Base-by-base conservation (phyloP, 2,888 invertebrate genomes). In the Prosopocoilus inquinatus region DNA sequence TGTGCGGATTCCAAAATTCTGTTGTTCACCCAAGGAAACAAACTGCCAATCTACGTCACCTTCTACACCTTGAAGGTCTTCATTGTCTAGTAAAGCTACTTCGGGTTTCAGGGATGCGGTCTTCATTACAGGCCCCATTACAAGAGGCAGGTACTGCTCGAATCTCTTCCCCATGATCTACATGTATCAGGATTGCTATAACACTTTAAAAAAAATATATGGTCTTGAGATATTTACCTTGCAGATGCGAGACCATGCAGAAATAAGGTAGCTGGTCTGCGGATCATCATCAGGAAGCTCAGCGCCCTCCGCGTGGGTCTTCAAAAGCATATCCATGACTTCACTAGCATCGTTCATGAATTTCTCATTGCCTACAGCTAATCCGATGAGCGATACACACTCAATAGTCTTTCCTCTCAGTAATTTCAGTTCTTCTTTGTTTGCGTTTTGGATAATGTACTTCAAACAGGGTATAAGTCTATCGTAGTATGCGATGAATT, bases 231-330 rank as follows among this genome's bases (percentile, higher is more conserved):
- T 11, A 61, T 61, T 55, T 61, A 75, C 76, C 78, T 96, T 96
- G 80, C 99, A 99, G 78, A 99, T 96, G 64, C 99, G 86, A 0
- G 98, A 96, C 99, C 99, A 99, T 1, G 98, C 97, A 0, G 96
- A 95, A 65, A 99, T 98, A 76, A 99, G 88, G 79, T 96, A 99
- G 9, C 95, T 94, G 16, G 96, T 91, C 79, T 96, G 96, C 1
- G 96, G 96, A 79, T 98, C 97, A 72, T 98, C 97, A 59, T 95
- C 95, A 0, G 94, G 89, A 61, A 96, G 77, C 68, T 89, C 88
- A 2, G 68, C 68, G 15, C 88, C 87, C 61, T 87, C 89, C 5
- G 89, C 86, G 74, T 96, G 95, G 0, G 94, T 93, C 77, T 93
- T 91, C 61, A 98, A 76, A 50, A 98, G 79, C 79, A 97, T 84